Base-by-base conservation (phyloP, 2,888 invertebrate species). In the Nemotelus nigrinus region DNA sequence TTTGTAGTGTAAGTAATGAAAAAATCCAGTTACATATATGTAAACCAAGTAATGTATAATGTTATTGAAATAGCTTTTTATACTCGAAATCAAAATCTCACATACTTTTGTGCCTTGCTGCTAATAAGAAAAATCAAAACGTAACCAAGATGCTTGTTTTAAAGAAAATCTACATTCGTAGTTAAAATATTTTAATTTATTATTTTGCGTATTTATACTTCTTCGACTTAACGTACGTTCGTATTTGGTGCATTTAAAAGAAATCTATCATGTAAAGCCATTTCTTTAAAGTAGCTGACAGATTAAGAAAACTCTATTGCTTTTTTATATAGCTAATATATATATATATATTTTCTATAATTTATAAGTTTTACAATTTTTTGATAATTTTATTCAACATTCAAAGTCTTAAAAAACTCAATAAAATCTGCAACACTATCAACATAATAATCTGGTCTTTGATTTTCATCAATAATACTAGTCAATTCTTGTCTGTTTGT, bases 391-490 rank as follows among this genome's bases (percentile, higher is more conserved):
- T 25, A 48, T 67, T 3, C n/a, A 43, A 45, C 6, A 45, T 44
- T 44, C 6, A 5, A 80, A 79, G 82, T 80, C 4, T 78, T 65
- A 63, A 86, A 82, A 47, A 86, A 80, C 43, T 83, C 78, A 0
- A 82, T 80, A 80, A 87, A 83, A 74, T 87, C 86, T 2, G 78
- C 79, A 79, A 86, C 79, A 78, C 84, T 84, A 5, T 86, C 82
- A 2, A 86, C 85, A 81, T 85, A 87, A 71, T 84, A 87, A 77
- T 85, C 83, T 2, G 86, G 87, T 67, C 83, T 79, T 2, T 78
- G 55, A 2, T 82, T 80, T 2, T 82, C 78, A 68, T 80, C 77
- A 2, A 79, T 82, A 68, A 83, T 80, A 0, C 81, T 76, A 39
- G 80, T 78, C 6, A 86, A 78, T 43, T 86, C 81, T 0, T 82